Base-by-base conservation (phyloP, 2,888 invertebrate species). In the Muschampia plurimacula region DNA sequence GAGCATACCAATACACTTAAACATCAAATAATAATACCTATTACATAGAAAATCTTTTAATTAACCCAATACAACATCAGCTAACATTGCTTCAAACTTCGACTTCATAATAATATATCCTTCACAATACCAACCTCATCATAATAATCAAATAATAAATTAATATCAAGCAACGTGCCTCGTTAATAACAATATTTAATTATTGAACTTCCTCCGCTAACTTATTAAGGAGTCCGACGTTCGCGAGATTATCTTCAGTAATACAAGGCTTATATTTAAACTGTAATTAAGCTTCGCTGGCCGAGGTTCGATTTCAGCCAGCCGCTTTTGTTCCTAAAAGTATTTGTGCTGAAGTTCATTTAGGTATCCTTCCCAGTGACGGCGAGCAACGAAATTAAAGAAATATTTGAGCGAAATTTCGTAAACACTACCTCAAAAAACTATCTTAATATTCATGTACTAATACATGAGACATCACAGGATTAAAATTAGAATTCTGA, bases 261-360 rank as follows among this genome's bases (percentile, higher is more conserved):
- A 63, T 72, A 64, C 72, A 64, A 64, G 63, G 67, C 63, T 72
- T 67, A 72, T 72, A 62, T 72, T 72, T 72, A 72, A 67, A 67
- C 57, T 72, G 72, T 72, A 72, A 72, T 72, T 72, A 72, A 72
- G 67, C 67, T 72, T 72, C 32, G 72, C 67, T 52, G 66, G 49
- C 65, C 13, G 46, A 28, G 32, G 72, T 72, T 67, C 67, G 67
- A 72, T 63, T 72, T 62, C 44, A 15, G 67, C 49, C 72, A 72
- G 67, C 8, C 66, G 60, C 72, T 72, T 67, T 72, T 72, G 72
- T 72, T 72, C 63, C 60, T 72, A 62, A 71, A 71, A 72, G 67
- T 72, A 67, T 69, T 63, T 41, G 67, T 55, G 72, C 62, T 62
- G 15, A 72, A 72, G 36, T 72, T 52, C 12, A 63, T 62, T 72